Evolutionary conservation across 2,888 invertebrate genomes (phyloP).

Genomic region (Diarsia dahlii): DNA sequence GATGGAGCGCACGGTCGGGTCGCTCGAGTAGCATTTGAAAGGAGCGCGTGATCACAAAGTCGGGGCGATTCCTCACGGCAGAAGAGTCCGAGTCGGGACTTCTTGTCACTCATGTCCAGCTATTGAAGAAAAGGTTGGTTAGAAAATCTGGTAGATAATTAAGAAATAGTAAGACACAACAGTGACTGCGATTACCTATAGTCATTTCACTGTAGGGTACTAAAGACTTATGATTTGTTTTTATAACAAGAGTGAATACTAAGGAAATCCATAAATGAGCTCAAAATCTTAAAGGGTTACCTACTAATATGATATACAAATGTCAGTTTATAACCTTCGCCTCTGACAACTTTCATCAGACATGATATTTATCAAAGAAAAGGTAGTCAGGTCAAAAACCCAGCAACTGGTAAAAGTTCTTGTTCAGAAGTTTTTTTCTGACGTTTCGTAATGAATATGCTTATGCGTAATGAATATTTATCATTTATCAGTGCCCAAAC

Average conservation of each 20-base stretch:
- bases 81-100: constrained; percentile 93
- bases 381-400: background rate
- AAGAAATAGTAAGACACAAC: background rate
- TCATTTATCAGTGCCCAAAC: constrained; percentile 5
- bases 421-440: too few relatives aligned
- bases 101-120: constrained; percentile 88
- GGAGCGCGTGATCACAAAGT: constrained; percentile 93
- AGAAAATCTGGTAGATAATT: background rate
- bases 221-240: too few relatives aligned
- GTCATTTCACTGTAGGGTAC: background rate
- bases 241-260: too few relatives aligned
- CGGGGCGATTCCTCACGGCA: constrained; percentile 94
- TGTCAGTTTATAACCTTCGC: too few relatives aligned
- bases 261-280: background rate
- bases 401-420: background rate
- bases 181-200: background rate
- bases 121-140: constrained; percentile 52
- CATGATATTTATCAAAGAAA: background rate
- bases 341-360: too few relatives aligned
- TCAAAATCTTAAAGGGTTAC: background rate
- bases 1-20: constrained; percentile 93
- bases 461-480: constrained; percentile 31
- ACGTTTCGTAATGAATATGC: constrained; percentile 31
- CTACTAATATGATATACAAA: too few relatives aligned
- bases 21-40: constrained; percentile 93